Conservation (phyloP, 1,140 invertebrate genomes). For the Tyrophagus putrescentiae region DNA sequence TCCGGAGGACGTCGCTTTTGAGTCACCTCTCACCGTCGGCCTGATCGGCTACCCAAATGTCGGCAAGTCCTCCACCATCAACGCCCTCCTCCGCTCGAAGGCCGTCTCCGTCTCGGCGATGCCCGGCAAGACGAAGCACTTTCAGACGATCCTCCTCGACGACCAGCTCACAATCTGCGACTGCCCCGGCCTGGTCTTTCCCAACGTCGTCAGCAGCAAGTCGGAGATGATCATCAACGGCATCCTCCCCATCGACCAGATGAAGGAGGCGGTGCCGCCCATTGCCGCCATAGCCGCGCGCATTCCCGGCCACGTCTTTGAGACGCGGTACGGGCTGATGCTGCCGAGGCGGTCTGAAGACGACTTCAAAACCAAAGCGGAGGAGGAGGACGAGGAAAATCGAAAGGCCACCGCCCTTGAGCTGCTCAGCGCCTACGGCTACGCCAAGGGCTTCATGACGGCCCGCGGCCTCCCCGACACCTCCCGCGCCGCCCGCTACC, state of each 20-base stretch:
- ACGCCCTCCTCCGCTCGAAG: constrained; percentile 72
- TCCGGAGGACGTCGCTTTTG: too few species aligned
- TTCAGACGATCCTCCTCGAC: constrained; percentile 69
- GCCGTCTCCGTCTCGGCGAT: constrained; percentile 91
- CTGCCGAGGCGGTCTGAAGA: too few species aligned
- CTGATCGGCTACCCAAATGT: constrained; percentile 93
- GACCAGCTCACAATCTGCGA: constrained; percentile 75
- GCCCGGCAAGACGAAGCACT: constrained; percentile 89
- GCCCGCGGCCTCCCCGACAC: constrained; percentile 82
- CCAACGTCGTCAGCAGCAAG: constrained; percentile 79
- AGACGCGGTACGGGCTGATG: constrained; percentile 64
- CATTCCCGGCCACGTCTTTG: constrained; percentile 56
- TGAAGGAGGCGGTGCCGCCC: constrained; percentile 64
- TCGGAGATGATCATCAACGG: constrained; percentile 84
- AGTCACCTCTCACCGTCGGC: constrained; percentile 21
- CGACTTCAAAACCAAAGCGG: too few species aligned
- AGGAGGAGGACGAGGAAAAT: constrained; percentile 33
- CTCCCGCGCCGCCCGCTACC: constrained; percentile 54
- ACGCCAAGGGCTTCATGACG: constrained; percentile 89
- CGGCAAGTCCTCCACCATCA: constrained; percentile 97
- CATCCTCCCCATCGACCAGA: constrained; percentile 89
- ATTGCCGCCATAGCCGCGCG: constrained; percentile 42
- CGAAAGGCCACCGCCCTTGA: constrained; percentile 58
- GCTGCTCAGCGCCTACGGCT: constrained; percentile 64
- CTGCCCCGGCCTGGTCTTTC: constrained; percentile 95